phyloP scores from a whole-genome alignment of 1,140 invertebrate species.

The Melipona quadrifasciata region DNA sequence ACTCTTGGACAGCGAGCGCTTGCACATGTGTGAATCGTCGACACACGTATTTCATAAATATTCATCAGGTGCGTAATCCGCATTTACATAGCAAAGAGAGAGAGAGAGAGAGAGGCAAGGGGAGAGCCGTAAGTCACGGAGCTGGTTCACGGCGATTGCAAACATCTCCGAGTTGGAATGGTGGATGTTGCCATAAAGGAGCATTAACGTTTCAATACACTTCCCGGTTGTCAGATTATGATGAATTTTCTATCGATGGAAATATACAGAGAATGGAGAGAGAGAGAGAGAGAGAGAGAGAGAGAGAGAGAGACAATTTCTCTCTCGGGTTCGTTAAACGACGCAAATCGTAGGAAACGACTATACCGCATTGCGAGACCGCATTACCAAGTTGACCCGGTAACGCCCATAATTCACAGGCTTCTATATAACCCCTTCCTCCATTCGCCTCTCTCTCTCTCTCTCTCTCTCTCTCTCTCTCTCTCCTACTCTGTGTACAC shows the following conservation, averaged over 20 bases:
- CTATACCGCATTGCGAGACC: slow-evolving; percentile 53
- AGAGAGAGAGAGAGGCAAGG: no score
- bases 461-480: background rate
- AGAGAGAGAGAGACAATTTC: background rate
- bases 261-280: no score
- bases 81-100: slow-evolving; percentile 29
- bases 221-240: slow-evolving; percentile 11
- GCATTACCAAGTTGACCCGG: slow-evolving; percentile 41
- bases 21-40: background rate
- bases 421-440: slow-evolving; percentile 16
- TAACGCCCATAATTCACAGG: slow-evolving; percentile 43
- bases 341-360: slow-evolving; percentile 29
- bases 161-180: slow-evolving; percentile 4
- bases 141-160: background rate
- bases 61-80: slow-evolving; percentile 13
- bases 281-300: no score
- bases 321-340: slow-evolving; percentile 45
- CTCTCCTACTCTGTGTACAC: background rate
- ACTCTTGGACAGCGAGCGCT: background rate
- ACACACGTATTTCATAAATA: slow-evolving; percentile 28
- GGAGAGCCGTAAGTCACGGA: background rate
- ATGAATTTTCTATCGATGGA: slow-evolving; percentile 35
- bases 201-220: slow-evolving; percentile 12
- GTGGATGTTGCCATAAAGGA: background rate
- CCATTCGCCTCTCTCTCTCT: background rate